Base-by-base conservation (phyloP, 2,113 vertebrate species). In the Cyphomyrus plagiostoma region DNA sequence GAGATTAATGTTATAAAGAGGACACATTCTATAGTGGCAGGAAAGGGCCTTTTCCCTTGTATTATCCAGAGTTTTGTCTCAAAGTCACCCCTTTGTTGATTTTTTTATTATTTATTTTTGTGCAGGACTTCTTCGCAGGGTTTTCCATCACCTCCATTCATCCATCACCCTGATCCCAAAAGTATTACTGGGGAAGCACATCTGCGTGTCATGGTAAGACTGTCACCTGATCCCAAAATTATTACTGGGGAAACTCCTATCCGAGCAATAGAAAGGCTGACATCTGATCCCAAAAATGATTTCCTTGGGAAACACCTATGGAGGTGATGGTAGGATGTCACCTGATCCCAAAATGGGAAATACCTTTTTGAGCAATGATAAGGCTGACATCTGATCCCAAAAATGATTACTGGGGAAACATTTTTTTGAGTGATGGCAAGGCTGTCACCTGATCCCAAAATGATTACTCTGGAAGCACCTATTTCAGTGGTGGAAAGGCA, bases 51-150 rank as follows among this genome's bases (percentile, higher is more conserved):
- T 56, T 53, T n/a, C 52, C 3, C 39, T 35, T n/a, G 9, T 88
- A n/a, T 11, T 46, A 46, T 66, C 53, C 52, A 62, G 53, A 88
- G 50, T n/a, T 53, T 21, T 62, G 35, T 62, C 87, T 88, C 35
- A 88, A 88, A 88, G 86, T 58, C 86, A 58, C 52, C 53, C 53
- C 87, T 88, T 50, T 7, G 35, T 30, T 70, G n/a, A 13, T 70
- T 70, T 66, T 35, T 70, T 70, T 70, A 62, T 66, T 66, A 26
- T 66, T 39, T 30, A 7, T 84, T 48, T 84, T 84, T n/a, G 82
- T 48, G 82, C 45, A 84, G 45, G 19, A 45, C 45, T 42, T 84
- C 82, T 42, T 84, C 39, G 30, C 35, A 23, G 13, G 23, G 42
- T 52, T 30, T 86, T 35, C 23, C 11, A 23, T 86, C 13, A 30